Conservation (phyloP, 2,888 invertebrate genomes). For the Oscheius sp. region DNA sequence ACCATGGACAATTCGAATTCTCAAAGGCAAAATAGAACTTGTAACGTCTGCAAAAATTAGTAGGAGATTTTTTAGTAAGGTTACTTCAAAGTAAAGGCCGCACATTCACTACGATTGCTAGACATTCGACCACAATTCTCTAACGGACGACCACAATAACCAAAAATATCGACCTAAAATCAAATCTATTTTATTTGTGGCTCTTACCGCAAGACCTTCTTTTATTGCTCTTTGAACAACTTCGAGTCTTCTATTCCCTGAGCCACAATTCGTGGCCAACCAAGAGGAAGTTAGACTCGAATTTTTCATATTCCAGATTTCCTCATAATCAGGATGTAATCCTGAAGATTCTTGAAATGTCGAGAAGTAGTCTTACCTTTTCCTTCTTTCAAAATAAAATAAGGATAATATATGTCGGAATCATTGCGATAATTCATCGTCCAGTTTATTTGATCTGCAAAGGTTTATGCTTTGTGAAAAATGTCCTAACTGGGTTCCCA, state of each 20-base stretch:
- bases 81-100: slow-evolving; percentile 30
- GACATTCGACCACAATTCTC: slow-evolving; percentile 32
- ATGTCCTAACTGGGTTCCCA: slow-evolving; percentile 32
- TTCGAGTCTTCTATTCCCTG: slow-evolving; percentile 31
- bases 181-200: neutral
- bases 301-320: slow-evolving; percentile 8
- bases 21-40: slow-evolving; percentile 22
- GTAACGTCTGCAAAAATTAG: neutral
- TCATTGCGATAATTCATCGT: slow-evolving; percentile 51
- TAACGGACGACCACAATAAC: slow-evolving; percentile 32
- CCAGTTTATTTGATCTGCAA: slow-evolving; percentile 51
- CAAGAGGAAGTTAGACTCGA: slow-evolving; percentile 33
- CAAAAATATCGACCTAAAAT: slow-evolving; percentile 32
- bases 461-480: neutral
- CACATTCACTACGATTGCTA: slow-evolving; percentile 26
- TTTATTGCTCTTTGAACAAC: slow-evolving; percentile 29
- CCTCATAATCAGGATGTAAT: neutral
- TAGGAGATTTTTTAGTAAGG: too few relatives aligned
- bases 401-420: slow-evolving; percentile 45
- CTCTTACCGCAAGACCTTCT: slow-evolving; percentile 1
- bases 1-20: slow-evolving; percentile 10
- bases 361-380: neutral
- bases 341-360: neutral
- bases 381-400: slow-evolving; percentile 33
- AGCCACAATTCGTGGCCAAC: slow-evolving; percentile 43